A percentile compares a stretch with the other conserved stretches of the same genome.
Conservation (phyloP, 2,888 invertebrate species). For the Phragmatobia fuliginosa region DNA sequence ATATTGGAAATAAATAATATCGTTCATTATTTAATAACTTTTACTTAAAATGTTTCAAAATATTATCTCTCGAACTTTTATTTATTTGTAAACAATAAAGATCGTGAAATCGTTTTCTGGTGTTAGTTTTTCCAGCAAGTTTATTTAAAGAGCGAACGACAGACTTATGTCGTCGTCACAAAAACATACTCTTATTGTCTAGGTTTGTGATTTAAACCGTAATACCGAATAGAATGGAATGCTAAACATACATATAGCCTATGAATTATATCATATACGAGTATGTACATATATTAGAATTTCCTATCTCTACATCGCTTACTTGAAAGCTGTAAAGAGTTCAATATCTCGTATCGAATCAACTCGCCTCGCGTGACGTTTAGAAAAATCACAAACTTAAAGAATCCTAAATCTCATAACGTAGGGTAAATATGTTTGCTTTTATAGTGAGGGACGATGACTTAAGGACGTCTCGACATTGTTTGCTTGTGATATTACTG, state of each 20-base stretch:
- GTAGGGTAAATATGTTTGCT: conserved; percentile 29
- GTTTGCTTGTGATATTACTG: conserved; percentile 45
- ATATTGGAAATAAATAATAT: conserved; percentile 18
- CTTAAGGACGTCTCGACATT: conserved; percentile 29
- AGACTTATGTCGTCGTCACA: too few species aligned
- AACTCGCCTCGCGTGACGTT: not conserved
- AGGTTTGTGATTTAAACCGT: not conserved
- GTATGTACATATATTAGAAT: not conserved
- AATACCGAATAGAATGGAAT: not conserved
- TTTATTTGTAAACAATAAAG: too few species aligned
- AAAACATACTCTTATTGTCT: too few species aligned
- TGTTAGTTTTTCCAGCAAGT: too few species aligned
- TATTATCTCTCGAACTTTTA: too few species aligned
- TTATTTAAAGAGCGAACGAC: too few species aligned
- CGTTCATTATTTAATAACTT: not conserved
- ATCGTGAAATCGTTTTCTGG: too few species aligned
- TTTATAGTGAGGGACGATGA: conserved; percentile 13
- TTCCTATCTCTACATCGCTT: not conserved
- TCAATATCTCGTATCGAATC: not conserved
- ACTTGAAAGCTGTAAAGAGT: not conserved
- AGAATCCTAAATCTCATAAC: conserved; percentile 19
- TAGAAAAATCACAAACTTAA: conserved; percentile 13
- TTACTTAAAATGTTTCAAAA: too few species aligned
- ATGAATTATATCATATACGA: too few species aligned
- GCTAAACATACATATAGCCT: too few species aligned